Evolutionary conservation across 2,113 vertebrate species (phyloP).

Genomic region (Caracal caracal): DNA sequence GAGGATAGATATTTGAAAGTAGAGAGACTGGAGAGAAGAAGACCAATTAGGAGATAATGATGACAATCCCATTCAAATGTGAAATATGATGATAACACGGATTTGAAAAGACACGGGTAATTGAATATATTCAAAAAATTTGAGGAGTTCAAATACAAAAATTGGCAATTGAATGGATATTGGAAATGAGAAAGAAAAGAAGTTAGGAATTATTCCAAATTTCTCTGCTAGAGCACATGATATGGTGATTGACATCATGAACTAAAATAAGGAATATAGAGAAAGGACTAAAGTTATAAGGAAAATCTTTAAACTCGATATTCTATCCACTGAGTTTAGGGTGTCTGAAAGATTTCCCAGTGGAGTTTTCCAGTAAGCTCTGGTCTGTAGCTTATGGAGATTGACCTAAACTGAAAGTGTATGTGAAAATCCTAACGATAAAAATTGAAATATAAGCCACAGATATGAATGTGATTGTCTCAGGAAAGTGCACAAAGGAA

Average conservation of each 20-base stretch:
- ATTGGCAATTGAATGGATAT: background rate
- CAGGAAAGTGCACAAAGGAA: background rate
- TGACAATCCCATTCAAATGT: background rate
- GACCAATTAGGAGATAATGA: background rate
- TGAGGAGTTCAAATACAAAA: background rate
- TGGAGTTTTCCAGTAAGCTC: background rate
- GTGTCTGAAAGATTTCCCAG: background rate
- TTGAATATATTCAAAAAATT: background rate
- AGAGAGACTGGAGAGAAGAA: background rate
- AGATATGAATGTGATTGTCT: background rate
- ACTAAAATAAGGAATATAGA: background rate
- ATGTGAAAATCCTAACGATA: background rate
- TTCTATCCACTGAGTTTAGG: background rate
- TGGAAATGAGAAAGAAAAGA: background rate
- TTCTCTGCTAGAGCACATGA: background rate
- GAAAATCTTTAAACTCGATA: background rate
- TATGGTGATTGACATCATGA: background rate
- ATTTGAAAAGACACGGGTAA: background rate
- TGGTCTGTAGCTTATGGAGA: background rate
- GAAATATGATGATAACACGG: background rate
- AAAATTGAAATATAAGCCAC: conserved; percentile 13
- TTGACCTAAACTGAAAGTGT: background rate
- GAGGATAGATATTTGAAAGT: background rate
- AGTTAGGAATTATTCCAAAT: background rate
- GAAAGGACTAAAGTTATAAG: background rate